phyloP scores from a whole-genome alignment of 2,113 vertebrate species.

The Sorex fumeus region DNA sequence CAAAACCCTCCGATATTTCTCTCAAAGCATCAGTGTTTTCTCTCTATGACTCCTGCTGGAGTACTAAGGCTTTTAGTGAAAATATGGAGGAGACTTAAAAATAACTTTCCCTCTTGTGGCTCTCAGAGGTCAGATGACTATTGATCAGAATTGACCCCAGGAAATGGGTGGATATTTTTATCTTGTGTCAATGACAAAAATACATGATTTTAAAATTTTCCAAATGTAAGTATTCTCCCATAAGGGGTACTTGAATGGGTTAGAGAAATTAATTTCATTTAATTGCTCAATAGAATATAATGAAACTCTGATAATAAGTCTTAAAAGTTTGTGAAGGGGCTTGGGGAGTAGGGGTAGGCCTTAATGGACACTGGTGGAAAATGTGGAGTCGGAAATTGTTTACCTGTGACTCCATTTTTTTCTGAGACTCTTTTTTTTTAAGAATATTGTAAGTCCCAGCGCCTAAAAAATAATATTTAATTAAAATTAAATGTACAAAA shows the following conservation, averaged over 20 bases:
- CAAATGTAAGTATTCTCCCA: not conserved
- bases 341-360: too few species aligned
- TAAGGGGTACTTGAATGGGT: not conserved
- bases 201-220: not conserved
- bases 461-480: too few species aligned
- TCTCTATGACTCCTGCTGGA: not conserved
- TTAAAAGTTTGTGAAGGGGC: too few species aligned
- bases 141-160: slow-evolving; percentile 54
- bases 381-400: too few species aligned
- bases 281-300: not conserved
- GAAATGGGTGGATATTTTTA: slow-evolving; percentile 67
- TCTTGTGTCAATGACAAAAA: slow-evolving; percentile 35
- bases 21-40: not conserved
- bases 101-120: not conserved
- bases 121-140: slow-evolving; percentile 37
- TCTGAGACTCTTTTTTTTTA: too few species aligned
- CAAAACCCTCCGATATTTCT: not conserved
- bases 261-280: not conserved
- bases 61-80: not conserved
- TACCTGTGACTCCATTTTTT: too few species aligned
- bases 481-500: too few species aligned
- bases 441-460: too few species aligned
- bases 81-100: slow-evolving; percentile 13
- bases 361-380: too few species aligned
- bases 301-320: too few species aligned